Evolutionary conservation across 2,113 vertebrate genomes (phyloP), one percentile per base, ranked within the genome.

Genomic region (Hippoglossus stenolepis): DNA sequence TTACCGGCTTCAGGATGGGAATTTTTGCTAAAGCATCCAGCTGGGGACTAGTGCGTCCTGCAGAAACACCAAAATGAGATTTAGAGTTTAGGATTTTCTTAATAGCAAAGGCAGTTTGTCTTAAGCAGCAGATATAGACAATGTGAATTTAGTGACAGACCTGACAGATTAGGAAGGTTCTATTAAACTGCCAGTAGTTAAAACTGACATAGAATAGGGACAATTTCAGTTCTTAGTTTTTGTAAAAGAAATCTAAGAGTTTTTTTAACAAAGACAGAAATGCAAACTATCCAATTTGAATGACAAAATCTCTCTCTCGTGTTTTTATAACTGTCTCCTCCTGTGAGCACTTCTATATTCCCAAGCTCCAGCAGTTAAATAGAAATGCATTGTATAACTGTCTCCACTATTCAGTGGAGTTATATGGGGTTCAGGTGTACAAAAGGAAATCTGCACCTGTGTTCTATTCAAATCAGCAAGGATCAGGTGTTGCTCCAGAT

Each of bases 1-100:
- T 96, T 0, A 92, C 91, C 81, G 95, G 96, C 77, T 98, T 96
- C 91, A 96, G 89, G 31, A 94, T 89, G 40, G 96, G 93, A 87
- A 92, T 95, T 90, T 97, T 97, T 66, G 91, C 94, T 89, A 96
- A 87, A 73, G 96, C 78, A 58, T 97, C 96, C 78, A 96, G 87
- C 70, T 95, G 93, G 63, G 97, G 96, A 85, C 96, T 98, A 40
- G 94, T 92, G 63, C 88, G 95, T 73, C 95, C 98, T 99, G 90
- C 40, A 90, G 75, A 2, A 61, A 85, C 5, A 57, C 0, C 0
- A 43, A 13, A 64, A 15, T 13, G 7, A 43, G 5, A 40, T 5
- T 0, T 2, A 51, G 15, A 51, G 47, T 51, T 51, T 5, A 51
- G 47, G 17, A 40, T 40, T 40, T 40, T 35, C n/a, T 43, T 43